Percentiles rank a stretch among this genome's conserved stretches.
These are phyloP conservation scores for Endotricha flammealis DNA, from an alignment of 2,888 invertebrate genomes.

Conservation along the genomic window DNA sequence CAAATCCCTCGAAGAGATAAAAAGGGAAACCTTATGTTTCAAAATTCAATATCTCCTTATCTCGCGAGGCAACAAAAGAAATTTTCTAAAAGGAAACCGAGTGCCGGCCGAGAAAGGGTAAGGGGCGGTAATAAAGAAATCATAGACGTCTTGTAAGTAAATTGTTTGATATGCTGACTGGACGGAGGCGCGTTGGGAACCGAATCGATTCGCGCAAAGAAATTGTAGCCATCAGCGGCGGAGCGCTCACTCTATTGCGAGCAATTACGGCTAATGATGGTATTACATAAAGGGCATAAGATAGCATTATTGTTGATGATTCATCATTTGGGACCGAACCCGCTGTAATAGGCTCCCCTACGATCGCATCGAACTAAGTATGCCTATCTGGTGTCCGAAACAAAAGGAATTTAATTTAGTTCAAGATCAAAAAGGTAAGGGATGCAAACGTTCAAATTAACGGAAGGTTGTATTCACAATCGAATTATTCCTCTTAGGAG, in stretches of 20 bases:
- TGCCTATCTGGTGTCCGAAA: conserved; percentile 16
- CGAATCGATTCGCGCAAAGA: conserved; percentile 34
- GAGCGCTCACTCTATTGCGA: conserved; percentile 30
- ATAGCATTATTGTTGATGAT: conserved; percentile 32
- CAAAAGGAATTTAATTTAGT: conserved; percentile 30
- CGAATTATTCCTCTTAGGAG: conserved; percentile 58
- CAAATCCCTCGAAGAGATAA: conserved; percentile 45
- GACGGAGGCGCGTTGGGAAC: conserved; percentile 24
- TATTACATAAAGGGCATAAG: conserved; percentile 40
- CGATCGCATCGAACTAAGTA: conserved; percentile 17
- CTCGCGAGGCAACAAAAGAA: conserved; percentile 43
- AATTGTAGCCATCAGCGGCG: conserved; percentile 34
- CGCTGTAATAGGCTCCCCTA: conserved; percentile 20
- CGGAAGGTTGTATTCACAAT: conserved; percentile 50
- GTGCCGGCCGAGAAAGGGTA: conserved; percentile 50
- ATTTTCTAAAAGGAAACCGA: conserved; percentile 44
- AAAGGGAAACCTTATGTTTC: conserved; percentile 60
- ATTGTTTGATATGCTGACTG: conserved; percentile 59
- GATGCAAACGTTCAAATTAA: conserved; percentile 37
- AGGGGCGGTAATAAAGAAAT: conserved; percentile 61
- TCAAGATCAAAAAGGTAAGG: conserved; percentile 34
- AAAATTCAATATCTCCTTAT: conserved; percentile 67
- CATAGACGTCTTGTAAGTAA: conserved; percentile 58
- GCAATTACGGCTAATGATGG: conserved; percentile 55
- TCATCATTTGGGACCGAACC: conserved; percentile 27